Evolutionary conservation across 1,140 invertebrate genomes (phyloP), one percentile per base, ranked within the genome.

Genomic region (Anoplophora glabripennis): DNA sequence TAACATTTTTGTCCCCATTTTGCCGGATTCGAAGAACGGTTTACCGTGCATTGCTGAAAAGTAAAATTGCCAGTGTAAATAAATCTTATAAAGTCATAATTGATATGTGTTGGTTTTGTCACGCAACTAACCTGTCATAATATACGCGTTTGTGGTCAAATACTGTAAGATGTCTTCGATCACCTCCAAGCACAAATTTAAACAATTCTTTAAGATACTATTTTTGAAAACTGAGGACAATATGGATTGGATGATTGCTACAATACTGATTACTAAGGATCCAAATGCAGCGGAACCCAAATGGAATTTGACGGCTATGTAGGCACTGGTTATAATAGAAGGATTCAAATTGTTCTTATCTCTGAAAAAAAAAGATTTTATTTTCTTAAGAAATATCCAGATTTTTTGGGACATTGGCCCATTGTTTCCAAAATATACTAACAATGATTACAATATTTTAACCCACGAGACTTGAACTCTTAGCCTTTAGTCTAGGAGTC

Each of bases 281-380:
- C 90, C 90, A 52, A 91, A 80, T 10, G 89, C 88, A 0, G 90
- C 81, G 2, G 89, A 87, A 28, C 90, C 90, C 33, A 92, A 72
- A 77, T 93, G 89, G 70, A 85, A 90, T 11, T 80, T 74, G 7
- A 88, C 69, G 21, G 89, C 74, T 54, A 83, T 81, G 9, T 74
- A 69, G 9, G 84, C 80, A 42, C 83, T 83, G 5, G 70, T 78
- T 3, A 74, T 59, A 33, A 89, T 83, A 0, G 89, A 83, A 47
- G 78, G 77, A 0, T 77, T 76, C 10, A 91, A 63, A 4, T 76
- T 67, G 7, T 73, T 77, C 72, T 90, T 91, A 55, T 89, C 79
- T 66, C 89, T 89, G 72, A 42, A 75, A 72, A 66, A 65, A 65
- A 65, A 5, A 51, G 45, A 61, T 40, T 40, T 60, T 4, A n/a